These are phyloP conservation scores for Bubo scandiacus DNA, from an alignment of 2,113 vertebrate genomes.

Conservation along the genomic window DNA sequence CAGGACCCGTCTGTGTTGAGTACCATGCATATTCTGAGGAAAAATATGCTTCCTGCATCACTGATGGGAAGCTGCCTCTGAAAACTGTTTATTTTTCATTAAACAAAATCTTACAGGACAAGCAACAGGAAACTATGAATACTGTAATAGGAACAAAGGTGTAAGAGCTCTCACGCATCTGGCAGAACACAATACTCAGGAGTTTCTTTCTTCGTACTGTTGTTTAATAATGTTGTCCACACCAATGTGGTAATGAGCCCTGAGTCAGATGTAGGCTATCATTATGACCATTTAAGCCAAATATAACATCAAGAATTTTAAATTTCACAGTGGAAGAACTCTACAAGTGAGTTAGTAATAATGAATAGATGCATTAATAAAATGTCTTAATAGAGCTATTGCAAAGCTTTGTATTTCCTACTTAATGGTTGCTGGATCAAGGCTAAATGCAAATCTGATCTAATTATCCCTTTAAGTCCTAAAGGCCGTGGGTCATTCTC, in stretches of 20 bases:
- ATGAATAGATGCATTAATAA: background rate
- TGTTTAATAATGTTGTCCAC: background rate
- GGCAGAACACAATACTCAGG: background rate
- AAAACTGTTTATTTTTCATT: conserved; percentile 1
- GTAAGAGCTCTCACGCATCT: background rate
- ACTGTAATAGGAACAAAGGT: background rate
- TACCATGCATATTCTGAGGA: background rate
- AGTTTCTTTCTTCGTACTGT: background rate
- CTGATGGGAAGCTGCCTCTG: background rate
- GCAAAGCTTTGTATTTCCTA: background rate
- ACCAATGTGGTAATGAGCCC: background rate
- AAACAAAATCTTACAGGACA: background rate
- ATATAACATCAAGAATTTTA: background rate
- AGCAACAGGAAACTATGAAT: background rate
- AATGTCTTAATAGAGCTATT: background rate
- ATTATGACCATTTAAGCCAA: background rate
- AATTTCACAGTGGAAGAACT: background rate
- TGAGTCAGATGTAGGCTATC: background rate
- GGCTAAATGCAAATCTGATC: background rate
- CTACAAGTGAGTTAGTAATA: background rate
- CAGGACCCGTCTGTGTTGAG: background rate
- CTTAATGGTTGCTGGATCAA: background rate
- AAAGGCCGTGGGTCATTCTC: background rate
- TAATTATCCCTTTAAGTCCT: background rate
- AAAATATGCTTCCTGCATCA: background rate